These are phyloP conservation scores for Paedocypris sp. DNA, from an alignment of 2,113 vertebrate species.

Conservation along the genomic window DNA sequence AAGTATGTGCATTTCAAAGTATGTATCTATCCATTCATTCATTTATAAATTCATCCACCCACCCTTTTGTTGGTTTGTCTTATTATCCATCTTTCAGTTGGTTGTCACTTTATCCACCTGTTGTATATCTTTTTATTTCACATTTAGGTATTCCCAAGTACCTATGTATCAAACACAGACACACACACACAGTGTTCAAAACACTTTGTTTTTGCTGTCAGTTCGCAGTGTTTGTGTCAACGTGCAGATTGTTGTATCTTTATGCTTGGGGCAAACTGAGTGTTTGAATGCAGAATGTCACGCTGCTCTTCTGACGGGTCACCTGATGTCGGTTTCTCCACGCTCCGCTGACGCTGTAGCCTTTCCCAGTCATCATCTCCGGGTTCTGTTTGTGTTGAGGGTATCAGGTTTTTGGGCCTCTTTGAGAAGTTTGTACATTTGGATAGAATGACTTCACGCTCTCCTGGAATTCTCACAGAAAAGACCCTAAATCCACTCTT, in stretches of 20 bases:
- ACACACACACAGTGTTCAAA: too few relatives aligned
- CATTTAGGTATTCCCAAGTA: too few relatives aligned
- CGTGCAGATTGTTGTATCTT: not conserved
- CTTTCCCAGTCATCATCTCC: constrained; percentile 5
- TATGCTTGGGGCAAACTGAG: constrained; percentile 5
- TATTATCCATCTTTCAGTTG: too few relatives aligned
- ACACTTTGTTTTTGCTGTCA: too few relatives aligned
- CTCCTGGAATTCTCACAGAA: not conserved
- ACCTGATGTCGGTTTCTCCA: constrained; percentile 7
- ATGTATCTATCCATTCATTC: not conserved
- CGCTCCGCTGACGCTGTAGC: constrained; percentile 5
- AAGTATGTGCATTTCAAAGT: too few relatives aligned
- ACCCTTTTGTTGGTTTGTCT: too few relatives aligned
- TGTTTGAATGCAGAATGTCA: constrained; percentile 2
- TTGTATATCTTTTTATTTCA: too few relatives aligned
- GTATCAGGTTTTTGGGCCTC: constrained; percentile 16
- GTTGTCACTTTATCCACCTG: not conserved
- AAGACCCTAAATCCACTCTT: not conserved
- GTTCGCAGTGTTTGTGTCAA: not conserved
- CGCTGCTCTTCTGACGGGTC: not conserved
- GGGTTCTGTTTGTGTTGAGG: constrained; percentile 15
- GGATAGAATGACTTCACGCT: constrained; percentile 1
- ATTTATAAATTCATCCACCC: too few relatives aligned
- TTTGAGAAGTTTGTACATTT: constrained; percentile 21
- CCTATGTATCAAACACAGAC: too few relatives aligned